Base-by-base conservation (phyloP, 2,797 vertebrate genomes). In the Cygnus olor region DNA sequence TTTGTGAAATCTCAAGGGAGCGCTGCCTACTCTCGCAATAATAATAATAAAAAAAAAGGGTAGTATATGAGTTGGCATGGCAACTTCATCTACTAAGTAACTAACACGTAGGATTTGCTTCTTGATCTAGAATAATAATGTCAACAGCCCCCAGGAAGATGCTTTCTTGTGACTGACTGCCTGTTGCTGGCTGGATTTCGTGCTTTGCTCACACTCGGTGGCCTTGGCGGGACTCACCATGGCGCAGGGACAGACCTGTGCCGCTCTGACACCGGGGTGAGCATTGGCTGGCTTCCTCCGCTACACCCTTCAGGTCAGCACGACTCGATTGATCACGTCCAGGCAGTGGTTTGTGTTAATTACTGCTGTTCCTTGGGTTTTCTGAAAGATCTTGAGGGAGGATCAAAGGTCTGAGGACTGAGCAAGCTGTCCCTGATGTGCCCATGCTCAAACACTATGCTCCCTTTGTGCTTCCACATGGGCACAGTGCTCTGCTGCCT, bases 1-100 rank as follows among this genome's bases (percentile, higher is more conserved):
- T 96, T 96, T 91, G 90, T 95, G 93, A 95, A 82, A 94, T 95
- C 96, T 96, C 89, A 89, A 95, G 93, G 89, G 94, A 96, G 84
- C 0, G 1, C 96, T 96, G 94, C 94, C 95, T 96, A 85, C 94
- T 96, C 89, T 83, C 54, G 76, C 73, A 95, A 94, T 95, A 97
- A 95, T 93, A 96, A 94, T 93, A 74, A 95, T 73, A 73, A 70
- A 69, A 94, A 80, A 73, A 90, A 96, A 81, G 78, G 68, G 84
- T 95, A 96, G 93, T 89, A 89, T 91, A 89, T 80, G 94, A 95
- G 97, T 97, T 97, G 97, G 97, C 97, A 97, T 97, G 97, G 97
- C 93, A 97, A 97, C 97, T 94, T 96, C 94, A 89, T 95, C 92
- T 94, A 93, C 94, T 94, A 97, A 95, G 95, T 96, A 96, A 94